Percentiles rank a stretch among this genome's conserved stretches.
These are phyloP conservation scores for Trichogramma pretiosum DNA, from an alignment of 1,140 invertebrate species.

Conservation along the genomic window DNA sequence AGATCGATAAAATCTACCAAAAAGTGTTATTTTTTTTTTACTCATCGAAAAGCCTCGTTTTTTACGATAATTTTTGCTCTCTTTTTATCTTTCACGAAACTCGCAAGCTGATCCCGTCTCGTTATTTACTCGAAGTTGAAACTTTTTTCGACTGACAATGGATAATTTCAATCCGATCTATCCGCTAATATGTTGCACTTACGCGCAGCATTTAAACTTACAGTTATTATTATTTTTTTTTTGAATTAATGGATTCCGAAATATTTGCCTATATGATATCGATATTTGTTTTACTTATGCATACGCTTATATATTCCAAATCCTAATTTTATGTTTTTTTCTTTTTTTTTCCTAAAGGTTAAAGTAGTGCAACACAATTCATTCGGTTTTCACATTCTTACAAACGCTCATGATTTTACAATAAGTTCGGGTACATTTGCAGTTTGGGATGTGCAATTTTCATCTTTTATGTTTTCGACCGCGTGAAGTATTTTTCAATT, in stretches of 20 bases:
- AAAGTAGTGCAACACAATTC: slow-evolving; percentile 16
- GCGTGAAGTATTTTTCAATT: too few species aligned
- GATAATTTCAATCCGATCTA: slow-evolving; percentile 2
- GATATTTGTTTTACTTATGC: slow-evolving; percentile 13
- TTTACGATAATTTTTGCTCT: too few species aligned
- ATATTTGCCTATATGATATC: slow-evolving; percentile 12
- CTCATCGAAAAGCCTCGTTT: too few species aligned
- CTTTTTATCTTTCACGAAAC: too few species aligned
- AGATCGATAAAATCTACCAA: slow-evolving; percentile 4
- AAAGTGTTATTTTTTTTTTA: too few species aligned
- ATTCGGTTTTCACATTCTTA: slow-evolving; percentile 3
- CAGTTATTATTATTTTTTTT: slow-evolving; percentile 12
- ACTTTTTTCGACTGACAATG: too few species aligned
- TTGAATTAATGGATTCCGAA: slow-evolving; percentile 10
- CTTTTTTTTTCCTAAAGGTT: slow-evolving; percentile 4
- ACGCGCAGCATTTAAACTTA: slow-evolving; percentile 11
- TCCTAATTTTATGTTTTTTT: slow-evolving; percentile 11
- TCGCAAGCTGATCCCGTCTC: too few species aligned
- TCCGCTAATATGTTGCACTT: slow-evolving; percentile 9
- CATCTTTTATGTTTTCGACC: too few species aligned
- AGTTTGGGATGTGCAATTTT: neutral
- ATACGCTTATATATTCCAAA: slow-evolving; percentile 13
- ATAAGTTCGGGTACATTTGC: neutral
- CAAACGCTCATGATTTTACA: slow-evolving; percentile 9
- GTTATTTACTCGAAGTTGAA: too few species aligned